Conservation (phyloP, 2,113 vertebrate species). For the Martes martes region DNA sequence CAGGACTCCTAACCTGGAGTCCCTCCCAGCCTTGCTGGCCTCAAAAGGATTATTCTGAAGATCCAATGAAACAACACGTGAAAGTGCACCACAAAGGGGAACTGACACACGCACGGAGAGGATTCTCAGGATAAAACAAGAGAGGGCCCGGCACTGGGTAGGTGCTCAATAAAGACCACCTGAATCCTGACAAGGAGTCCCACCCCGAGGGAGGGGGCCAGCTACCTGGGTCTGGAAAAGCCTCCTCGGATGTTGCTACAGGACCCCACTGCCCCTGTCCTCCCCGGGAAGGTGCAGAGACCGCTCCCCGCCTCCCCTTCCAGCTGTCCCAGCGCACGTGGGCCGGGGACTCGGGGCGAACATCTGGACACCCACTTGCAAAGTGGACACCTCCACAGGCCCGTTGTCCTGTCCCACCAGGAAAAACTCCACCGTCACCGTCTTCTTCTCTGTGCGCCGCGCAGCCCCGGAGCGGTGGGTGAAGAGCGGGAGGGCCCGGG, state of each 20-base stretch:
- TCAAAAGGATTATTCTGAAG: neutral
- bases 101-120: accelerated
- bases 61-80: neutral
- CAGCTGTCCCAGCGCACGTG: neutral
- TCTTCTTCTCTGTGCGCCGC: slow-evolving; percentile 89
- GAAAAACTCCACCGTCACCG: slow-evolving; percentile 91
- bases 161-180: neutral
- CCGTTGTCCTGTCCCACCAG: slow-evolving; percentile 90
- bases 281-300: neutral
- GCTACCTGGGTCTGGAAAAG: neutral
- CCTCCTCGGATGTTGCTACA: accelerated
- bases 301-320: neutral
- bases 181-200: neutral
- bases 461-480: slow-evolving; percentile 90
- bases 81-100: neutral
- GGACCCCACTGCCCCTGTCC: neutral
- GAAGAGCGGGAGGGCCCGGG: slow-evolving; percentile 95
- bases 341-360: accelerated
- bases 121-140: neutral
- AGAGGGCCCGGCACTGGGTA: accelerated
- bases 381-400: slow-evolving; percentile 84
- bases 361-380: slow-evolving; percentile 85
- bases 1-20: accelerated
- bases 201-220: accelerated
- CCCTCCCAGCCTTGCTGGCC: neutral